Evolutionary conservation across 1,140 invertebrate genomes (phyloP), one percentile per base, ranked within the genome.

Genomic region (Battus philenor): DNA sequence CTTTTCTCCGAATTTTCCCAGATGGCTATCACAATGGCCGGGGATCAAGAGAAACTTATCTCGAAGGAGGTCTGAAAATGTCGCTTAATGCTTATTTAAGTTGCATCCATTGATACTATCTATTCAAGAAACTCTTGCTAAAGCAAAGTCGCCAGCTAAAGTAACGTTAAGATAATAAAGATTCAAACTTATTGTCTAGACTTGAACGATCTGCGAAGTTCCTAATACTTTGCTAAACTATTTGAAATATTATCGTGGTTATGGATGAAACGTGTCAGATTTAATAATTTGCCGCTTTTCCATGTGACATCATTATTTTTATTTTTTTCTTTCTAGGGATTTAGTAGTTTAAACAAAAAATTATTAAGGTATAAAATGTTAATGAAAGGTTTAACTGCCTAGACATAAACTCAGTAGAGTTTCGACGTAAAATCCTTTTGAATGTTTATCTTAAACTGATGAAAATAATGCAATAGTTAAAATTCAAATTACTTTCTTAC

Each of bases 61-160:
- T 75, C 62, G 48, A 38, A 61, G 58, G 63, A 69, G 62, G 58
- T 67, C 74, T 41, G 22, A 70, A 75, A 83, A 78, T 77, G 79
- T 79, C 73, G 71, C 74, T 68, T 83, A 79, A 83, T 69, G 74
- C 60, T 60, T 75, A 76, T 77, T 79, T 79, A 83, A 83, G 69
- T 73, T 72, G 59, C 66, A 55, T 54, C 66, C 60, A 67, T 81
- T 69, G 69, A 69, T 71, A 34, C 27, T 69, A 74, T 77, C 38
- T 41, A 6, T 15, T 36, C 33, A 36, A 36, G 10, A 11, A 39
- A 16, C 17, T 11, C 26, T 41, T 26, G 38, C 29, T 41, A 41
- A 41, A 10, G 11, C 4, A 38, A 26, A 15, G 15, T 41, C 12
- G 24, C 2, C 16, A 1, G 0, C 10, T 29, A 29, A 41, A 12